Base-by-base conservation (phyloP, 2,797 vertebrate species). In the Alca torda region DNA sequence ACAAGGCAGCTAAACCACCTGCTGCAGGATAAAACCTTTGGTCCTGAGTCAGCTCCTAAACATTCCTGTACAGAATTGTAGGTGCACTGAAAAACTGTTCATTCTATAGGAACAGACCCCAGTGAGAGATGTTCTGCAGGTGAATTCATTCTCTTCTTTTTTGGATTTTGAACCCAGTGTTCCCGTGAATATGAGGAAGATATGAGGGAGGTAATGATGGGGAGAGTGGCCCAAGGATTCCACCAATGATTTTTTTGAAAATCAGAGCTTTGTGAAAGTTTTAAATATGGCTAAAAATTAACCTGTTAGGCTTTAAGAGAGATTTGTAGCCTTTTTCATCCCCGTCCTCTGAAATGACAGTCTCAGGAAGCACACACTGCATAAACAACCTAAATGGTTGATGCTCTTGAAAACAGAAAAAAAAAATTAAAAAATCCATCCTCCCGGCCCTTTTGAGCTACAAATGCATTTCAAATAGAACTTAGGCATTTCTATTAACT, bases 191-290 rank as follows among this genome's bases (percentile, higher is more conserved):
- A 46, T 4, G 25, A 53, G 16, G 10, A n/a, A 73, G 25, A 28
- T 16, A 51, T 51, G 20, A 26, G 8, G 8, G 33, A 74, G 19
- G 15, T 16, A n/a, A 37, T 37, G 16, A 9, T 0, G 0, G 6
- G 20, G 19, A 25, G 4, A 53, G 9, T 25, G 17, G 16, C 10
- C 20, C 7, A 54, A 73, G 12, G 26, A 54, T 69, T 70, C 43
- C 20, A 73, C 7, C 6, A 21, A 13, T 26, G 10, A 5, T 21
- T 73, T 75, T 89, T 69, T 41, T 4, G 6, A 28, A 69, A 73
- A 68, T 37, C 6, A 12, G 7, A 16, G 30, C 16, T 70, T 75
- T 70, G 43, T 23, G 25, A 60, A 87, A 33, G 2, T 78, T 85
- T 92, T 63, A 54, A 78, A 43, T 37, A 76, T 30, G 4, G 25